phyloP scores from a whole-genome alignment of 2,888 invertebrate genomes.

The Zele albiditarsus region DNA sequence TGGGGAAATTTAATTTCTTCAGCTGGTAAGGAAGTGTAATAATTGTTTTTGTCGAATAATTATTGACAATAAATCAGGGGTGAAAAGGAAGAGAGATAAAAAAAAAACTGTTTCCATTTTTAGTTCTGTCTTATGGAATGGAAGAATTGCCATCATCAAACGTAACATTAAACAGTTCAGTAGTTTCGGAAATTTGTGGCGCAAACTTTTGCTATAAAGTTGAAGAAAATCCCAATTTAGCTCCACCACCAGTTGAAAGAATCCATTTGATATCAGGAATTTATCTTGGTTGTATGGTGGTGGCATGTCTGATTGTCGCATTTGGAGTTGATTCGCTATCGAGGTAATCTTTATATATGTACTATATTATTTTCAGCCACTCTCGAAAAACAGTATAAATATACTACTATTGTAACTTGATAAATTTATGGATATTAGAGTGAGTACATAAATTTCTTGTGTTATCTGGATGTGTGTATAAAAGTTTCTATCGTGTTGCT shows the following conservation, averaged over 20 bases:
- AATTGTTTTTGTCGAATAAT: conserved; percentile 5
- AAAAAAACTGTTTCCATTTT: conserved; percentile 38
- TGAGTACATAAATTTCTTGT: neutral
- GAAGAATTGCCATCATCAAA: conserved; percentile 57
- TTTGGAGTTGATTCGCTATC: conserved; percentile 87
- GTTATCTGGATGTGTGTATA: too few species aligned
- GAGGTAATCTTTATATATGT: conserved; percentile 74
- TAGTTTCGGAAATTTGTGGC: conserved; percentile 79
- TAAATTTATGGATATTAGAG: neutral
- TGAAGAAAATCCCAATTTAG: conserved; percentile 80
- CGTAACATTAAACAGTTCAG: conserved; percentile 68
- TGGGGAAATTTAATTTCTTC: conserved; percentile 95
- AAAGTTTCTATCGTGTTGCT: neutral
- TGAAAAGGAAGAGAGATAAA: neutral
- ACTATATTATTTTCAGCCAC: neutral
- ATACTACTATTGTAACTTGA: neutral
- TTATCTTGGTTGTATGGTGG: conserved; percentile 85
- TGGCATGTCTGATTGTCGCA: conserved; percentile 83
- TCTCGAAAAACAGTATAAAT: neutral
- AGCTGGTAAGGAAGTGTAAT: conserved; percentile 75
- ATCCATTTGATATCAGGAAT: conserved; percentile 87
- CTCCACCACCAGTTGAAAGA: conserved; percentile 82
- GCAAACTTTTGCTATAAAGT: conserved; percentile 80
- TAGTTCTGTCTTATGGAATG: conserved; percentile 68
- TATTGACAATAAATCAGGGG: neutral